Conservation (phyloP, 1,140 invertebrate genomes). For the Drosophila navojoa region DNA sequence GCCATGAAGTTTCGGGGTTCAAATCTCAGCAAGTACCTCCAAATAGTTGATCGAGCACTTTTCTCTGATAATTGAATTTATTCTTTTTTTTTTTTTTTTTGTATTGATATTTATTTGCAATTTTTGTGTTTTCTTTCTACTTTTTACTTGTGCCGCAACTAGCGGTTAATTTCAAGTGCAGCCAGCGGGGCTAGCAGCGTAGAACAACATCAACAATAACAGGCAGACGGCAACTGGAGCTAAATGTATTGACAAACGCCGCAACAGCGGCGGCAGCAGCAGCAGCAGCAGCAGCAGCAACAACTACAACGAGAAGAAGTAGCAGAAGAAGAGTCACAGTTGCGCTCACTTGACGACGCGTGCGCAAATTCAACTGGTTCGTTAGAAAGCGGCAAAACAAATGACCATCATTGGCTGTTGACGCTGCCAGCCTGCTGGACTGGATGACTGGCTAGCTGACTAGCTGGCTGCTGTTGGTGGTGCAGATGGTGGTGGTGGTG, state of each 20-base stretch:
- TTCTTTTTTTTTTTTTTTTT: background rate
- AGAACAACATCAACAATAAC: constrained; percentile 19
- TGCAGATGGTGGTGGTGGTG: constrained; percentile 30
- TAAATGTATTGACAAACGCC: constrained; percentile 25
- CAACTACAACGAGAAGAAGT: background rate
- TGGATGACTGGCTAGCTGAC: background rate
- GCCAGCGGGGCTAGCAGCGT: constrained; percentile 7
- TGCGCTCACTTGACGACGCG: constrained; percentile 59
- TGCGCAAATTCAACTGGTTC: constrained; percentile 79
- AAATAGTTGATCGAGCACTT: constrained; percentile 27
- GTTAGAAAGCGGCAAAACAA: constrained; percentile 81
- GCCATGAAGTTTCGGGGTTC: background rate
- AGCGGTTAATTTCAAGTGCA: constrained; percentile 49
- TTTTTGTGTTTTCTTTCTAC: constrained; percentile 7
- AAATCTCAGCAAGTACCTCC: constrained; percentile 1
- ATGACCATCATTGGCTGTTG: constrained; percentile 60
- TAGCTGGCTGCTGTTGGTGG: constrained; percentile 1
- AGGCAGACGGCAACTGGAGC: constrained; percentile 21
- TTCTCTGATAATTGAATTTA: constrained; percentile 27
- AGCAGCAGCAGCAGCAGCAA: constrained; percentile 21
- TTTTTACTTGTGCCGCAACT: constrained; percentile 13
- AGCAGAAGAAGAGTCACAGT: constrained; percentile 21
- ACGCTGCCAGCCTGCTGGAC: constrained; percentile 18
- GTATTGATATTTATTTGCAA: background rate
- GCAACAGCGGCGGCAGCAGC: constrained; percentile 32